These are phyloP conservation scores for Apistogramma diplotaenia DNA, from an alignment of 2,113 vertebrate species.

Conservation along the genomic window DNA sequence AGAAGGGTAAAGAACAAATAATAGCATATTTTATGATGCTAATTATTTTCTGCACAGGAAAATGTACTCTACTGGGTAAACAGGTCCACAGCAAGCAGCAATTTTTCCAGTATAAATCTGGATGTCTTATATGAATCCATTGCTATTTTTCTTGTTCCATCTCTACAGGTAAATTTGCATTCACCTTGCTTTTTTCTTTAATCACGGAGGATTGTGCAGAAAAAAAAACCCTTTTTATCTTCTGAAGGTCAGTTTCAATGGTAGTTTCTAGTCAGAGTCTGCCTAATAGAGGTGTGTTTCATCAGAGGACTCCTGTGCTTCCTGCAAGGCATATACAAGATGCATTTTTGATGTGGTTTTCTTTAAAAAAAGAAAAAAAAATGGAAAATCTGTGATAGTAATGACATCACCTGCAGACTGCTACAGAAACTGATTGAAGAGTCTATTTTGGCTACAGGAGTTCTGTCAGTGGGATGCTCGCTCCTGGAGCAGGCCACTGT, in stretches of 20 bases:
- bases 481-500: constrained; percentile 64
- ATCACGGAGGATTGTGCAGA: constrained; percentile 22
- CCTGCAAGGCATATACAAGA: constrained; percentile 59
- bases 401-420: constrained; percentile 56
- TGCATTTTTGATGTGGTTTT: constrained; percentile 64
- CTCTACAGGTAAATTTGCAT: constrained; percentile 5
- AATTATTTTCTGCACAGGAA: background rate
- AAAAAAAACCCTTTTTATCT: constrained; percentile 25
- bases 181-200: constrained; percentile 37
- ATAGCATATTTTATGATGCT: background rate
- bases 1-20: too few species aligned
- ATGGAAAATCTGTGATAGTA: constrained; percentile 59
- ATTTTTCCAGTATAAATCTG: background rate
- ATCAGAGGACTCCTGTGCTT: constrained; percentile 49
- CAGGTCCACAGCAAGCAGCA: background rate
- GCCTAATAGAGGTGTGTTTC: constrained; percentile 57
- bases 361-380: constrained; percentile 47
- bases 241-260: constrained; percentile 54
- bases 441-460: constrained; percentile 63
- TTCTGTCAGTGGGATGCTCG: constrained; percentile 52
- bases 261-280: constrained; percentile 19
- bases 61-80: background rate
- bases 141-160: background rate
- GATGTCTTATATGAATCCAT: background rate
- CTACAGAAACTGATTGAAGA: constrained; percentile 62